Evolutionary conservation across 2,888 invertebrate genomes (phyloP), one percentile per base, ranked within the genome.

Genomic region (Ochropacha duplaris): DNA sequence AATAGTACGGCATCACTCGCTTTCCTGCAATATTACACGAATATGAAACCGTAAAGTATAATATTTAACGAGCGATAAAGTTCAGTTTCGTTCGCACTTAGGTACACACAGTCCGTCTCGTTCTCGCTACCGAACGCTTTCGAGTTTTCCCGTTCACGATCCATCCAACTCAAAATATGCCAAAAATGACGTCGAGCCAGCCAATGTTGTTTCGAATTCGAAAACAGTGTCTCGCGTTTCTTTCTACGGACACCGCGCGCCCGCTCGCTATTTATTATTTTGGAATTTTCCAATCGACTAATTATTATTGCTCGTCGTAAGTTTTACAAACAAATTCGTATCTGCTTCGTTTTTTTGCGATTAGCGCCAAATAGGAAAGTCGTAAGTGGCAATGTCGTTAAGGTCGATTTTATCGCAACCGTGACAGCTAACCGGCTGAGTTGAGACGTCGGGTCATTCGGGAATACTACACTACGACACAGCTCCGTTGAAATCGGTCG

Each of bases 221-320:
- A 91, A 92, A 92, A 92, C 91, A 91, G 90, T 92, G 85, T 88
- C 81, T 87, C 90, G 88, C 84, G 91, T 85, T 87, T 87, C 88
- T 82, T 83, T 81, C 84, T 77, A 79, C 86, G 82, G 87, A 79
- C 75, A 83, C 81, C 83, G 86, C 88, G 88, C 84, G 90, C 84
- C 74, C 84, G 83, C 81, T 83, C 82, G 79, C 82, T 77, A 81
- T 81, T 82, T 81, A 82, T 82, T 86, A 86, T 88, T 31, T 94
- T 88, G 94, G 93, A 94, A 94, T 94, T 94, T 94, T 94, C 94
- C 94, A 93, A 94, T 93, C 90, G 92, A 93, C 93, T 92, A 94
- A 92, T 83, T 82, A 84, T 75, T 81, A 80, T 76, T 77, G 73
- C 82, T 83, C 81, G 82, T 84, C 81, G 87, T 90, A 86, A 90